Base-by-base conservation (phyloP, 2,113 vertebrate genomes). In the Clarias magur region DNA sequence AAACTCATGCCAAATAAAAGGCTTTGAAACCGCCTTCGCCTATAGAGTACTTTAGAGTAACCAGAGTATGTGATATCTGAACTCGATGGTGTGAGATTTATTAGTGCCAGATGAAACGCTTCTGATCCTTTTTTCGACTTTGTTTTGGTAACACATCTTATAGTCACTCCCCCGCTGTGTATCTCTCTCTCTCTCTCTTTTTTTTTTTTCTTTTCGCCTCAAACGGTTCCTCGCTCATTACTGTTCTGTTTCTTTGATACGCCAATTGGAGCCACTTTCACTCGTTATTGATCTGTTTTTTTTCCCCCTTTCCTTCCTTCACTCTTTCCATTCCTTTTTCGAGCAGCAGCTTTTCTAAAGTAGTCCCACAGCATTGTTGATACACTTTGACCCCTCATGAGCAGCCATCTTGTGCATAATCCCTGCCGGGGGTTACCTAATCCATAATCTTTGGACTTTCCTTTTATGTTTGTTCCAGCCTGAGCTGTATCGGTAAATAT, bases 201-300 rank as follows among this genome's bases (percentile, higher is more conserved):
- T 38, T 82, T 23, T 86, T 53, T 82, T 68, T 76, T 60, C 6
- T 11, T 21, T 6, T 25, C 3, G 30, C 68, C 72, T 78, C 81
- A 84, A 87, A 83, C 87, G 84, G 42, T 38, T 30, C 65, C 75
- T 84, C 70, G 80, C 86, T 84, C 83, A 88, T 88, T 90, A 90
- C 82, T 84, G 85, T 85, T 76, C 78, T 65, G 85, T 60, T 75
- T 59, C 82, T 85, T 84, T 90, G 87, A 90, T 87, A 85, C 17
- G 19, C 57, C 62, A 70, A 87, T 84, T 89, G 86, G 85, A 90
- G 85, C 85, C 86, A 82, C 91, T 83, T 90, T 90, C 89, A 11
- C 88, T 91, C 88, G 86, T 90, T 91, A 93, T 94, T 48, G 91
- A 92, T 92, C 85, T 25, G 83, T 89, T 89, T 83, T 86, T 48